Evolutionary conservation across 2,888 invertebrate species (phyloP).

Genomic region (Theodoxus fluviatilis): DNA sequence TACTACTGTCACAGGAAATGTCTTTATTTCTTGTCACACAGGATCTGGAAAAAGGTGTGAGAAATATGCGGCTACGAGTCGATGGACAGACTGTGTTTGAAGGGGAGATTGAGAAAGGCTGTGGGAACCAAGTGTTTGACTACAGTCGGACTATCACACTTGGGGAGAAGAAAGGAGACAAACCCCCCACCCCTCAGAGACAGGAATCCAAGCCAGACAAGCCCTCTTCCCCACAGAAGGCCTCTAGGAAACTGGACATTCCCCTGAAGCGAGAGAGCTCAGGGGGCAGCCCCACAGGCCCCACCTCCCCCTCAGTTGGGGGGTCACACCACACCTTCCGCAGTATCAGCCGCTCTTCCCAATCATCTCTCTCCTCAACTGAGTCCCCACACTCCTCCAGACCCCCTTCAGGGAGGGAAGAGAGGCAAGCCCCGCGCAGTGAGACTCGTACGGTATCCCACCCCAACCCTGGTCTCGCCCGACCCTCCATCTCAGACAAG

Average conservation of each 20-base stretch:
- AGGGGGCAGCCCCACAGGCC: constrained; percentile 20
- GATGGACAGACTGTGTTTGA: constrained; percentile 53
- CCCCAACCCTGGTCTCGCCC: constrained; percentile 30
- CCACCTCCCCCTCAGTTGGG: constrained; percentile 31
- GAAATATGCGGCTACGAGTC: constrained; percentile 50
- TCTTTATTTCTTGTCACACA: constrained; percentile 33
- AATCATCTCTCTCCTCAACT: constrained; percentile 43
- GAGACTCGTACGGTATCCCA: constrained; percentile 45
- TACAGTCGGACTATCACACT: constrained; percentile 47
- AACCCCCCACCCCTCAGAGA: constrained; percentile 17
- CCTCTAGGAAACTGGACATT: constrained; percentile 18
- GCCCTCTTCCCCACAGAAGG: constrained; percentile 13
- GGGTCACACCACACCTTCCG: constrained; percentile 43
- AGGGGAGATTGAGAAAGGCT: constrained; percentile 63
- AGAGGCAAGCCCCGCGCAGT: constrained; percentile 38
- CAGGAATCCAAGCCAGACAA: neutral
- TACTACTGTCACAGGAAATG: too few relatives aligned
- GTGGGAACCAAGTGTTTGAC: constrained; percentile 65
- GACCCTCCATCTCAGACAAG: constrained; percentile 38
- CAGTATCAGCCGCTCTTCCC: constrained; percentile 45
- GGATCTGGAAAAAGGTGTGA: constrained; percentile 60
- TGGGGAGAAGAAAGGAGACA: neutral
- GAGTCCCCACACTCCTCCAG: constrained; percentile 42
- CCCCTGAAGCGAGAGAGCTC: constrained; percentile 26
- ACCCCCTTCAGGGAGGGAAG: constrained; percentile 34